Percentiles rank a stretch among this genome's conserved stretches.
Evolutionary conservation across 2,888 invertebrate genomes (phyloP).

Genomic region (Chalcis sispes): DNA sequence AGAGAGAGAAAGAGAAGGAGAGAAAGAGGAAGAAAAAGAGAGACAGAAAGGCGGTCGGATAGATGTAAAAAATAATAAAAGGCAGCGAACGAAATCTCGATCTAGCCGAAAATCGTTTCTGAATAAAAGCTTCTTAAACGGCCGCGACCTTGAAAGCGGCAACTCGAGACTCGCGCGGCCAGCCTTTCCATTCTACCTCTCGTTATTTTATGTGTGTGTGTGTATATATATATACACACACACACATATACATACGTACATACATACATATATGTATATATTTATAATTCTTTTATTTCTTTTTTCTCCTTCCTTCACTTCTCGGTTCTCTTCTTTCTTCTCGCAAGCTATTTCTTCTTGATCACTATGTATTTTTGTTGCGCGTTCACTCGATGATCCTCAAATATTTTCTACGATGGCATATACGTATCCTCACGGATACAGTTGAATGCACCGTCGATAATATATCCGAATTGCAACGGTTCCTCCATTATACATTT

Average conservation of each 20-base stretch:
- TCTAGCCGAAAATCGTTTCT: conserved; percentile 54
- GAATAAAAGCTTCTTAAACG: conserved; percentile 23
- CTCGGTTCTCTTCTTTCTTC: too few relatives aligned
- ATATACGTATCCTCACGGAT: too few relatives aligned
- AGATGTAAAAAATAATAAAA: conserved; percentile 8
- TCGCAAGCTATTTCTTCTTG: too few relatives aligned
- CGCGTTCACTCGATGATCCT: too few relatives aligned
- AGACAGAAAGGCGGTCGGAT: conserved; percentile 23
- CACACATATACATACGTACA: not conserved
- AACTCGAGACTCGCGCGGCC: conserved; percentile 53
- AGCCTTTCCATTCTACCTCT: conserved; percentile 41
- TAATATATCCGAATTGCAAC: conserved; percentile 22
- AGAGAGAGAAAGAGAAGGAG: not conserved
- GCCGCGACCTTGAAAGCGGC: conserved; percentile 21
- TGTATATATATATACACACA: not conserved
- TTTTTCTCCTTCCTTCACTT: too few relatives aligned
- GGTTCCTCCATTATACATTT: too few relatives aligned
- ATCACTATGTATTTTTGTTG: too few relatives aligned
- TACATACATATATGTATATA: not conserved
- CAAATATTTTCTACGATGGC: too few relatives aligned
- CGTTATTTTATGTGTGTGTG: not conserved
- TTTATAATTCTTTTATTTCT: too few relatives aligned
- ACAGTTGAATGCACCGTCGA: not conserved
- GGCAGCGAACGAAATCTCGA: conserved; percentile 50
- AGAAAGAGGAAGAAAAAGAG: not conserved